These are phyloP conservation scores for Mustela nigripes DNA, from an alignment of 2,113 vertebrate genomes.

Conservation along the genomic window DNA sequence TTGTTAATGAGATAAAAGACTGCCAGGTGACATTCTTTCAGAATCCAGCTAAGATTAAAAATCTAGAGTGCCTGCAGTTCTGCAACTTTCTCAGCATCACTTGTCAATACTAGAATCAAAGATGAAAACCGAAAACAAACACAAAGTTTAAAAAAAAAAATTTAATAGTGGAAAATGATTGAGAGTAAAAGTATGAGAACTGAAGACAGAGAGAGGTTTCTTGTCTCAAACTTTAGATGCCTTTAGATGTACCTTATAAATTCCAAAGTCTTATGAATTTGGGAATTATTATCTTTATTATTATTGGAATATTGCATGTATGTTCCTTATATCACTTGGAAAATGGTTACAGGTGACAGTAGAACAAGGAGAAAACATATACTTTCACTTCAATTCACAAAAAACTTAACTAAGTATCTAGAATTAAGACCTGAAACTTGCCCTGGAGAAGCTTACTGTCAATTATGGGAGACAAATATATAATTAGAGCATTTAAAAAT, in stretches of 20 bases:
- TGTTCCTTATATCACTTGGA: background rate
- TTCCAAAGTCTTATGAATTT: background rate
- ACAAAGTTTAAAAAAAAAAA: background rate
- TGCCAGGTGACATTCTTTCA: background rate
- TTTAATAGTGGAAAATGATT: background rate
- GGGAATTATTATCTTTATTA: background rate
- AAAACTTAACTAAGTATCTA: background rate
- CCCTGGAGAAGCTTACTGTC: background rate
- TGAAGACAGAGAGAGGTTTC: background rate
- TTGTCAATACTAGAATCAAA: conserved; percentile 1
- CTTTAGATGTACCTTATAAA: background rate
- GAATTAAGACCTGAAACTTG: background rate
- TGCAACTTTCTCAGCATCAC: background rate
- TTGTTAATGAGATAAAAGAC: conserved; percentile 7
- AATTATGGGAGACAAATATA: background rate
- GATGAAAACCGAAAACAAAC: background rate
- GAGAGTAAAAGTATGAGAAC: background rate
- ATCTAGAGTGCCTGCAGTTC: background rate
- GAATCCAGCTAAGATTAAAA: conserved; percentile 18
- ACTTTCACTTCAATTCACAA: background rate
- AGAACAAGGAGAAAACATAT: background rate
- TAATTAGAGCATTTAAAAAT: background rate
- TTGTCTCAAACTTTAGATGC: background rate
- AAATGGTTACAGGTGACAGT: background rate
- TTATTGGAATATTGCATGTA: background rate